A percentile compares a stretch with the other conserved stretches of the same genome.
Conservation (phyloP, 2,113 vertebrate genomes). For the Cheirogaleus medius region DNA sequence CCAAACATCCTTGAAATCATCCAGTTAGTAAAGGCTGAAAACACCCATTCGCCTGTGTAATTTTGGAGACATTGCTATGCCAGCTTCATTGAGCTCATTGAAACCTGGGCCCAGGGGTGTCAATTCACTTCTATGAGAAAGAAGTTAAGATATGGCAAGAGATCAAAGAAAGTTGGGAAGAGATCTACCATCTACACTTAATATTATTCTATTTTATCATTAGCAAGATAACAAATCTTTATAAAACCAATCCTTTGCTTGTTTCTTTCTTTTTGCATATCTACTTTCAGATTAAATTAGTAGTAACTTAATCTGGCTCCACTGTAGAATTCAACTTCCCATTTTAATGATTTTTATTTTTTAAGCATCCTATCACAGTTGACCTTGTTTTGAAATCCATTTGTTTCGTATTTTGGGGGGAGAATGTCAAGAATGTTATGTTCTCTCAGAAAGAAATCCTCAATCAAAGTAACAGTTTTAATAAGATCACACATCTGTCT, state of each 20-base stretch:
- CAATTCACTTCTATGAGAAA: neutral
- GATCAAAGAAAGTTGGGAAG: neutral
- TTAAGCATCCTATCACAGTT: neutral
- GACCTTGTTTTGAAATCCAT: neutral
- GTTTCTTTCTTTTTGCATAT: neutral
- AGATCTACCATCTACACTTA: neutral
- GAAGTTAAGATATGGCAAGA: neutral
- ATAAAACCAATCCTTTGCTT: neutral
- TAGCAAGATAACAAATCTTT: conserved; percentile 9
- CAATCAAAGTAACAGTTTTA: conserved; percentile 42
- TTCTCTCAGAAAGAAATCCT: neutral
- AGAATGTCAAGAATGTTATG: neutral
- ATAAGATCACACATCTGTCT: conserved; percentile 15
- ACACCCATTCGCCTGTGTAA: neutral
- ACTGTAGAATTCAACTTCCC: neutral
- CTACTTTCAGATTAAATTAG: neutral
- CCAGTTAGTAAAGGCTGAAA: neutral
- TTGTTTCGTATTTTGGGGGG: neutral
- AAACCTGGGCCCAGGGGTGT: neutral
- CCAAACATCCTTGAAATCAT: neutral
- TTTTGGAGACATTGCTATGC: neutral
- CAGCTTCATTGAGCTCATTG: neutral
- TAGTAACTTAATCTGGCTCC: neutral
- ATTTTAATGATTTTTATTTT: conserved; percentile 41
- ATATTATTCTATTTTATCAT: neutral